Base-by-base conservation (phyloP, 2,113 vertebrate genomes). In the Butorides virescens region DNA sequence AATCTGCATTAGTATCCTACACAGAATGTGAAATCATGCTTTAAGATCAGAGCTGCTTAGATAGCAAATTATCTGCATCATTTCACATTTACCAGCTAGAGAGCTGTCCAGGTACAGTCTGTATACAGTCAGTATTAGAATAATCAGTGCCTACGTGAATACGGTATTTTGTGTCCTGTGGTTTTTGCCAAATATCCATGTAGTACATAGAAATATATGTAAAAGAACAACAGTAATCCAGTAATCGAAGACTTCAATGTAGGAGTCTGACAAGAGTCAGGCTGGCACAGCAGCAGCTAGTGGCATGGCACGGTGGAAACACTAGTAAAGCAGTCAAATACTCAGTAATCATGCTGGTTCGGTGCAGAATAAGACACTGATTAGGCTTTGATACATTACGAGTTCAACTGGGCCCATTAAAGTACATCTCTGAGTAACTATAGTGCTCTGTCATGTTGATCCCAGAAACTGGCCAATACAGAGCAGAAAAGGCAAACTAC, bases 31-130 rank as follows among this genome's bases (percentile, higher is more conserved):
- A 97, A 97, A 88, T 94, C 89, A 90, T 70, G 68, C 91, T 97
- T 95, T 95, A 97, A 96, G 95, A 88, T 95, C 91, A 87, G 95
- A 97, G 77, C 82, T 82, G 85, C 87, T 97, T 95, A 88, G 89
- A 91, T 36, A 97, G 72, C 95, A 97, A 97, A 97, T 98, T 97
- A 97, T 88, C 65, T 95, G 86, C 82, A 95, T 94, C 94, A 96
- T 85, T 97, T 97, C 96, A 95, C 92, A 88, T 72, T 88, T 37
- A 95, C 79, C 75, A 94, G 70, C 92, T 95, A 90, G 88, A 97
- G 70, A 86, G 34, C 72, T 94, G 93, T 78, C 94, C 93, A 97
- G 71, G 92, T 96, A 98, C 92, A 97, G 88, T 55, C 93, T 94
- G 19, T 74, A 63, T 78, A 74, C 50, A 83, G 71, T 85, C 49